phyloP scores from a whole-genome alignment of 2,888 invertebrate species.

The Polymixis lichenea region DNA sequence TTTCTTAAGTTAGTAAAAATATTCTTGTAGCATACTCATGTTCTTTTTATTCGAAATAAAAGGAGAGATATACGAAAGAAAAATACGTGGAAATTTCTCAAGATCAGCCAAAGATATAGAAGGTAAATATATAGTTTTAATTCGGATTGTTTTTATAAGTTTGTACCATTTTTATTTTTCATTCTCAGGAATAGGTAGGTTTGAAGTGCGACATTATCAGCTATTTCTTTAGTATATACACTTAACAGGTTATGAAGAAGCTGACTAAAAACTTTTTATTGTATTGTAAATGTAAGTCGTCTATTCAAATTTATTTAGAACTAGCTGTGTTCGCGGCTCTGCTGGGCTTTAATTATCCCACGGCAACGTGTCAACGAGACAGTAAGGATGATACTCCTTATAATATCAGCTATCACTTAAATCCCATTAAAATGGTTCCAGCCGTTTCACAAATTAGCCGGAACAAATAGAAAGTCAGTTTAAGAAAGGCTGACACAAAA shows the following conservation, averaged over 20 bases:
- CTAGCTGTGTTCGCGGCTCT: too few species aligned
- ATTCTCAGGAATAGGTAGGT: too few species aligned
- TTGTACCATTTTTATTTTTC: neutral
- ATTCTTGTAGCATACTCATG: neutral
- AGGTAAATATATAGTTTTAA: neutral
- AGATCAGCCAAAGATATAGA: neutral
- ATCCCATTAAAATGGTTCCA: too few species aligned
- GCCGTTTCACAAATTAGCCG: too few species aligned
- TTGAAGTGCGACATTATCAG: neutral
- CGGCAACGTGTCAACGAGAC: too few species aligned
- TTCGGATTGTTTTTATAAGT: neutral
- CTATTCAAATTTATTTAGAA: neutral
- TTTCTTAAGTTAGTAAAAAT: neutral
- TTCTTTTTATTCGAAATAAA: neutral
- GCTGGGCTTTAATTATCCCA: too few species aligned
- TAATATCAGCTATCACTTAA: too few species aligned
- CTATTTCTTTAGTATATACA: neutral
- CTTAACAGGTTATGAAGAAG: neutral
- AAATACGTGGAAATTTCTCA: neutral
- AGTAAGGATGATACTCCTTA: too few species aligned
- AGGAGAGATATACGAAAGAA: neutral
- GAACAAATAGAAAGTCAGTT: too few species aligned
- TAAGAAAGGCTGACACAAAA: too few species aligned
- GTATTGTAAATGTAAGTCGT: neutral
- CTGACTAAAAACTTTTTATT: neutral